These are phyloP conservation scores for Rhizomys pruinosus DNA, from an alignment of 2,113 vertebrate genomes.

Conservation along the genomic window DNA sequence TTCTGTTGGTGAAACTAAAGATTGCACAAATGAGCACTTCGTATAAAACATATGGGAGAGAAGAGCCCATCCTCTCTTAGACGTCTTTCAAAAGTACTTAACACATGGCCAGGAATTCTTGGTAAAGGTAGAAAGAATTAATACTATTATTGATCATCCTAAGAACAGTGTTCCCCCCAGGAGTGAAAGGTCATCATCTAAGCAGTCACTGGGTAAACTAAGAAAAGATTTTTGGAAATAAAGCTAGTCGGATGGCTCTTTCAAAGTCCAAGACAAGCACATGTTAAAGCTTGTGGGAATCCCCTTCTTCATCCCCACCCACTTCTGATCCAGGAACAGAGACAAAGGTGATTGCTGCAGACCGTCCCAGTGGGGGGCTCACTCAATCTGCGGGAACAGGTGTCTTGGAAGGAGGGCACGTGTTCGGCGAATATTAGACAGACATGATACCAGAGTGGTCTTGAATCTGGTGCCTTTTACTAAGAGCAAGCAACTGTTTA, in stretches of 20 bases:
- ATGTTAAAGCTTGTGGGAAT: neutral
- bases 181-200: neutral
- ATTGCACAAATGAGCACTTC: neutral
- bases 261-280: neutral
- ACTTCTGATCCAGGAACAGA: neutral
- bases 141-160: no score
- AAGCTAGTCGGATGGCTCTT: neutral
- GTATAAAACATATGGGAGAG: neutral
- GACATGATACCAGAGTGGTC: no score
- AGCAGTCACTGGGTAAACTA: neutral
- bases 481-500: no score
- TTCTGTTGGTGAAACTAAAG: neutral
- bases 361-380: no score
- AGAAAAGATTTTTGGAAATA: neutral
- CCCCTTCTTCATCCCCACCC: neutral
- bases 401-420: no score
- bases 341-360: neutral
- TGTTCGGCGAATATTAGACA: no score
- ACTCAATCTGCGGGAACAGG: no score
- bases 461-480: no score
- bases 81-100: neutral
- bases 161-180: no score
- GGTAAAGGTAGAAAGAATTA: no score
- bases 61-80: neutral
- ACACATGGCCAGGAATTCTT: no score